Evolutionary conservation across 2,797 vertebrate genomes (phyloP).

Genomic region (Falco novaeseelandiae): DNA sequence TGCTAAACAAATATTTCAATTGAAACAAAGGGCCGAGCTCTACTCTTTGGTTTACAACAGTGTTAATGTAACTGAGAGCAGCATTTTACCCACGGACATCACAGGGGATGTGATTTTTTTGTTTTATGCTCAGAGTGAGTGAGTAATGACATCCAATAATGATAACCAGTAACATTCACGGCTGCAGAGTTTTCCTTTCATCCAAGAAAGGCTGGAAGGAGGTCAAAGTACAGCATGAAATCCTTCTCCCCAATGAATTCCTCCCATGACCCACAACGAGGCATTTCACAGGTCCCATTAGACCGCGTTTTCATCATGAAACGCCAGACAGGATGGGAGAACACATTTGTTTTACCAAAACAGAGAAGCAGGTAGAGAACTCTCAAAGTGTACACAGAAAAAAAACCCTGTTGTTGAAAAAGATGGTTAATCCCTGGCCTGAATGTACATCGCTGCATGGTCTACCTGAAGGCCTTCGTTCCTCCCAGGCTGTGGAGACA

Average conservation of each 20-base stretch:
- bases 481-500: background rate
- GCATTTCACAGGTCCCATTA: conserved; percentile 6
- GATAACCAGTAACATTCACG: conserved; percentile 50
- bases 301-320: background rate
- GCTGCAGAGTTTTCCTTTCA: conserved; percentile 38
- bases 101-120: conserved; percentile 37
- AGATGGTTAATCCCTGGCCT: background rate
- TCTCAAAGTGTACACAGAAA: background rate
- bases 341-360: conserved; percentile 46
- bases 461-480: background rate
- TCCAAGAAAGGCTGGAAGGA: conserved; percentile 35
- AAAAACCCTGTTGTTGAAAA: background rate
- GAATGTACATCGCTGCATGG: background rate
- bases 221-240: conserved; percentile 37
- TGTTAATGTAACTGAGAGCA: conserved; percentile 31
- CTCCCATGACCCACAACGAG: background rate
- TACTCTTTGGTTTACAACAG: conserved; percentile 14
- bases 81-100: conserved; percentile 1
- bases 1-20: conserved; percentile 64
- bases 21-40: conserved; percentile 39
- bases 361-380: conserved; percentile 22
- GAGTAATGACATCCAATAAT: conserved; percentile 54
- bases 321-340: conserved; percentile 21
- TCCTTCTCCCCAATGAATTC: background rate
- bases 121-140: conserved; percentile 21